Evolutionary conservation across 1,140 invertebrate species (phyloP).

Genomic region (Babylonia areolata): DNA sequence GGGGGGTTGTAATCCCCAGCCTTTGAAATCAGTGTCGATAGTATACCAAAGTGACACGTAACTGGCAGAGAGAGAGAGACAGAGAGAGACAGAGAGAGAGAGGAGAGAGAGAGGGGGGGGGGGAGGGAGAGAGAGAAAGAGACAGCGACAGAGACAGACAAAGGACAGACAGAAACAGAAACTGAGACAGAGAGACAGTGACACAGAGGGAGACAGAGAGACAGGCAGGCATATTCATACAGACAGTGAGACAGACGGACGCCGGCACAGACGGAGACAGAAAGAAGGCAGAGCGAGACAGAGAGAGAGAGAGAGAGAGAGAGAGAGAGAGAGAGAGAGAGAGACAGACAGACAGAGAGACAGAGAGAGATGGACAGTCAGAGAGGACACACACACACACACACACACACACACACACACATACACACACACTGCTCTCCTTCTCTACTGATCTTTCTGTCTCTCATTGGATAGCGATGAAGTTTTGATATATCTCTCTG

Average conservation of each 20-base stretch:
- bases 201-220: background rate
- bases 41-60: too few species aligned
- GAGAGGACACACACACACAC: too few species aligned
- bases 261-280: background rate
- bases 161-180: background rate
- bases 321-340: background rate
- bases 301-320: background rate
- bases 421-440: too few species aligned
- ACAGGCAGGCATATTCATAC: background rate
- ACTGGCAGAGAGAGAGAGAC: too few species aligned
- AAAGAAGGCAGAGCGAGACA: background rate
- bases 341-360: background rate
- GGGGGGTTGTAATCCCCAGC: background rate
- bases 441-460: too few species aligned
- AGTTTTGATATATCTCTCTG: too few species aligned
- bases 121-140: background rate
- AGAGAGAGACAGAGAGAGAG: background rate
- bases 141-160: background rate
- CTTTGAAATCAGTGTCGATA: background rate
- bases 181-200: background rate
- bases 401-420: too few species aligned
- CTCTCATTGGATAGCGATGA: too few species aligned
- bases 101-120: background rate
- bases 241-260: background rate
- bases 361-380: background rate